A percentile compares a stretch with the other conserved stretches of the same genome.
These are phyloP conservation scores for Drepana arcuata DNA, from an alignment of 1,140 invertebrate genomes.

Conservation along the genomic window DNA sequence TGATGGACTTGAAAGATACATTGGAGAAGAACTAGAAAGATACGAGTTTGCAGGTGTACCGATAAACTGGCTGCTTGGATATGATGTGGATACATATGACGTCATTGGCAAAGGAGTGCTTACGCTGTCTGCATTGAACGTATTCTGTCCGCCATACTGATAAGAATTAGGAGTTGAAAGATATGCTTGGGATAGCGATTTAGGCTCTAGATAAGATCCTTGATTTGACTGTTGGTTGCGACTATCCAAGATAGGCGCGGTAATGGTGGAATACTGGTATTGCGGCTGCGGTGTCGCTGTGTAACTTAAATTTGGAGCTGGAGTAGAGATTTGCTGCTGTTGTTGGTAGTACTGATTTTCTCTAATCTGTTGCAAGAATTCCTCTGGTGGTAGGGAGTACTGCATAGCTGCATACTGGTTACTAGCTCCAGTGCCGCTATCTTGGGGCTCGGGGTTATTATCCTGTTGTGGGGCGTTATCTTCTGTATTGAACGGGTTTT, in stretches of 20 bases:
- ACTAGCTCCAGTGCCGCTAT: slow-evolving; percentile 57
- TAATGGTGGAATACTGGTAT: slow-evolving; percentile 47
- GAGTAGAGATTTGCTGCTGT: slow-evolving; percentile 40
- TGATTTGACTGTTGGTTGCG: slow-evolving; percentile 39
- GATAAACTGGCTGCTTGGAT: slow-evolving; percentile 47
- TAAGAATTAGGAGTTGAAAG: slow-evolving; percentile 34
- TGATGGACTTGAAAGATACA: slow-evolving; percentile 48
- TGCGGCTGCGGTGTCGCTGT: slow-evolving; percentile 56
- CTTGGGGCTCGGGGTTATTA: slow-evolving; percentile 26
- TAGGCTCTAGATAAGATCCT: slow-evolving; percentile 36
- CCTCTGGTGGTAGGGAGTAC: slow-evolving; percentile 64
- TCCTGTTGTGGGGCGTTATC: slow-evolving; percentile 27
- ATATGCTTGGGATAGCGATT: slow-evolving; percentile 34
- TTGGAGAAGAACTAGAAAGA: slow-evolving; percentile 50
- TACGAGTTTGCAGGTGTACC: slow-evolving; percentile 44
- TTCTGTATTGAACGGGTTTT: slow-evolving; percentile 54
- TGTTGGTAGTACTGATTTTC: slow-evolving; percentile 48
- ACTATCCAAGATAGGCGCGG: slow-evolving; percentile 34
- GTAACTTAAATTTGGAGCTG: slow-evolving; percentile 35
- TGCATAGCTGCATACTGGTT: slow-evolving; percentile 61
- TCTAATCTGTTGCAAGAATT: slow-evolving; percentile 60
- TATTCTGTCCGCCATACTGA: slow-evolving; percentile 38
- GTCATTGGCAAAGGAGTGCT: slow-evolving; percentile 44
- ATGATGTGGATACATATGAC: slow-evolving; percentile 45
- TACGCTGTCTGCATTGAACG: slow-evolving; percentile 27